Evolutionary conservation across 2,113 vertebrate species (phyloP), one percentile per base, ranked within the genome.

Genomic region (Fukomys damarensis): DNA sequence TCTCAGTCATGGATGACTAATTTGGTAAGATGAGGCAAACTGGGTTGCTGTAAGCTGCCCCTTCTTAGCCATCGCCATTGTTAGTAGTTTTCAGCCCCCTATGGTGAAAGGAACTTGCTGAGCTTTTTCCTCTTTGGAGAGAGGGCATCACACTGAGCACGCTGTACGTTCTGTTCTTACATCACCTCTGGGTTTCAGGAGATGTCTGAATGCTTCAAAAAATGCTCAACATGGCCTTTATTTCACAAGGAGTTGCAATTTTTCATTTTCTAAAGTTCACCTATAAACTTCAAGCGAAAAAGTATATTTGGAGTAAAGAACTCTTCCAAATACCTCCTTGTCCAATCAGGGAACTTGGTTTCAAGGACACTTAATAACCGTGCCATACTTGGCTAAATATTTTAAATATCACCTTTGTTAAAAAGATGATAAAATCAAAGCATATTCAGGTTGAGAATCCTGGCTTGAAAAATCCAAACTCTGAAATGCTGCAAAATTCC

Each of bases 211-310:
- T n/a, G 35, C 68, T 72, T 90, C 72, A 24, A 2, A 19, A 83
- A 12, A 61, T 10, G 35, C 43, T 68, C n/a, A 59, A 92, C 79
- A 54, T n/a, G 72, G 35, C 26, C 49, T 89, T 43, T 8, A 74
- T 13, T 84, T 96, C 61, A 86, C 49, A 84, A 83, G 7, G 16
- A 70, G 68, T 93, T 66, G 52, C 66, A 61, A 59, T 9, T 74
- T 54, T 93, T 82, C 11, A 77, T 92, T 82, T 28, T 92, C 49
- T 86, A 72, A 82, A 91, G 35, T 77, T 89, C 41, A 93, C 10
- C 63, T 77, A 20, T 13, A 68, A 89, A 13, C n/a, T 87, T 56
- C 61, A 74, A 58, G 54, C n/a, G 19, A 52, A 32, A 86, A 95
- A 84, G 13, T 76, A 46, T 88, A 90, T 77, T 86, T 59, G 46